Base-by-base conservation (phyloP, 2,888 invertebrate species). In the Gryllus longicercus region DNA sequence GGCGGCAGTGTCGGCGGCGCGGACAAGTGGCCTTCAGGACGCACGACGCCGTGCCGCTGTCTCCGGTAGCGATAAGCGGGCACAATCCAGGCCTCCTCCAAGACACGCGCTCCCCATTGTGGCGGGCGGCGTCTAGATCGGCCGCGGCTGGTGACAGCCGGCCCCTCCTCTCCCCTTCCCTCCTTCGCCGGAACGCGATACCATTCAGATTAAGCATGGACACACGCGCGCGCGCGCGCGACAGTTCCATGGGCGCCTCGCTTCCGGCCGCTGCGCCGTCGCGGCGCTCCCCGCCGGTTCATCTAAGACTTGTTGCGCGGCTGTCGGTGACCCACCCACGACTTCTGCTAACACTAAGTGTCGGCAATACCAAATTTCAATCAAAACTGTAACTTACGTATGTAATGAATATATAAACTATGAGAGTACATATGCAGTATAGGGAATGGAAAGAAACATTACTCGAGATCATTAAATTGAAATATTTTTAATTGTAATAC, bases 61-160 rank as follows among this genome's bases (percentile, higher is more conserved):
- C 63, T 63, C 63, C 63, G 63, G 63, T 63, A n/a, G 63, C 16
- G 63, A 63, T 63, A 63, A 63, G 16, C 16, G 16, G 4, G 63
- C 63, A 63, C 63, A 63, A 63, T 63, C 63, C 63, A 14, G 63
- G 63, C 63, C 63, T 63, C 63, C 63, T 63, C 63, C 63, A 63
- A 63, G 63, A 63, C 63, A 63, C 63, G 63, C 63, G 63, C 63
- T 16, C 63, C 38, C 38, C 63, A 63, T 63, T 63, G 63, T 63
- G n/a, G 63, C 14, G 16, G 14, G 63, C n/a, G 63, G 63, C 63
- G 16, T 3, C 63, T 63, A 38, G 38, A 38, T n/a, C n/a, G 63
- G 63, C 12, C 16, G n/a, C 63, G n/a, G n/a, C 63, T 11, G 16
- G 63, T n/a, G 14, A 63, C 63, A 14, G 63, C n/a, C 63, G 63